Percentiles rank a stretch among this genome's conserved stretches.
phyloP scores from a whole-genome alignment of 2,797 vertebrate species.

The Phrynocephalus forsythii region DNA sequence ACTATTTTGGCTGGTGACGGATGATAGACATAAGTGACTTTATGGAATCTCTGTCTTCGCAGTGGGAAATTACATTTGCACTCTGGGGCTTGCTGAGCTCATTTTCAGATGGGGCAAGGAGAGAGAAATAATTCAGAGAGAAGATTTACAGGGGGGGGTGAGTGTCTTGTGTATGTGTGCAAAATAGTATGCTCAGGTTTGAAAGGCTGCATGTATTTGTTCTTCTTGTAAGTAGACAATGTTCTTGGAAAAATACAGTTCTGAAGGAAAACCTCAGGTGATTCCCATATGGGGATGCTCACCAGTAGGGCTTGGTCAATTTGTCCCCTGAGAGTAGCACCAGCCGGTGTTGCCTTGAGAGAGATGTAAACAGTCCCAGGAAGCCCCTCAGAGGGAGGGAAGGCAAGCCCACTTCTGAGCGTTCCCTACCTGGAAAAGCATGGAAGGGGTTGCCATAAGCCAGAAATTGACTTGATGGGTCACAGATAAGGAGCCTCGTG shows the following conservation, averaged over 20 bases:
- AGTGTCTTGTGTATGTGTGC: background rate
- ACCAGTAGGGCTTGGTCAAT: conserved; percentile 48
- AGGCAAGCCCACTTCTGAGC: too few species aligned
- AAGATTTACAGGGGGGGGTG: conserved; percentile 30
- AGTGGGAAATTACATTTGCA: conserved; percentile 72
- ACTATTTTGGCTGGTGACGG: conserved; percentile 56
- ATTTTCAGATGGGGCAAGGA: conserved; percentile 61
- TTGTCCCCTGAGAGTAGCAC: background rate
- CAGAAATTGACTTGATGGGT: too few species aligned
- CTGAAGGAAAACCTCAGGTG: conserved; percentile 27
- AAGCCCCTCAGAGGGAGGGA: too few species aligned
- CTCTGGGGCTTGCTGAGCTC: conserved; percentile 67
- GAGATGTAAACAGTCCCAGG: too few species aligned
- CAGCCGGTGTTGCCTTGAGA: too few species aligned
- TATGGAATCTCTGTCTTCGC: conserved; percentile 63
- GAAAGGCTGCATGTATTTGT: conserved; percentile 62
- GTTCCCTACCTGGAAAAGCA: too few species aligned
- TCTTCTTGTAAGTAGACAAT: conserved; percentile 59
- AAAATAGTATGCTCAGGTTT: conserved; percentile 60
- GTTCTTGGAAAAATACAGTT: conserved; percentile 68
- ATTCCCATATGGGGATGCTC: conserved; percentile 60
- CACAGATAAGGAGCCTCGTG: too few species aligned
- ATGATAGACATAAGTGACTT: conserved; percentile 62
- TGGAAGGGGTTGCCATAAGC: too few species aligned
- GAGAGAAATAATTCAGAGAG: conserved; percentile 66